Evolutionary conservation across 23 tunicate species (phyloP).

Genomic region (Diplosoma virens): DNA sequence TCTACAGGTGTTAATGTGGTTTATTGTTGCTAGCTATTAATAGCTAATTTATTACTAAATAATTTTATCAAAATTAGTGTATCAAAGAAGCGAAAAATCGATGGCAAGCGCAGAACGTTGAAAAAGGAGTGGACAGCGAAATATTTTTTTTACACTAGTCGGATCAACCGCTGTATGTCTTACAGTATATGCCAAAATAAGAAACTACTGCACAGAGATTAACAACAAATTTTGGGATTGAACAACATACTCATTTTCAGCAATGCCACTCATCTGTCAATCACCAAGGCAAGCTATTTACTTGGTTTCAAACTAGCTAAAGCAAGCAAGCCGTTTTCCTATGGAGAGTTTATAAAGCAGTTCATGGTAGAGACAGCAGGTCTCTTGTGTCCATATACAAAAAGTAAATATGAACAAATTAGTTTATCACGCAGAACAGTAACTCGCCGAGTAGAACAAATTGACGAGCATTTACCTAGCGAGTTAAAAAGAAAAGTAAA

Average conservation of each 20-base stretch:
- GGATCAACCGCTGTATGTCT: slow-evolving; percentile 21
- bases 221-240: slow-evolving; percentile 6
- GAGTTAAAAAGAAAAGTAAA: slow-evolving; percentile 11
- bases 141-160: slow-evolving; percentile 19
- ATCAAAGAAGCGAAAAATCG: slow-evolving; percentile 32
- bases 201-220: slow-evolving; percentile 14
- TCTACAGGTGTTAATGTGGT: no score
- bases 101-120: slow-evolving; percentile 15
- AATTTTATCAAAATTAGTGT: no score
- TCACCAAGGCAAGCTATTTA: slow-evolving; percentile 37
- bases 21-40: no score
- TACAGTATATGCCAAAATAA: no score
- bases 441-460: slow-evolving; percentile 14
- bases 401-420: slow-evolving; percentile 19
- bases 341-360: slow-evolving; percentile 25
- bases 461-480: slow-evolving; percentile 2
- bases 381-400: slow-evolving; percentile 4
- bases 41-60: no score
- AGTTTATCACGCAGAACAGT: slow-evolving; percentile 36
- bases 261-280: slow-evolving; percentile 7
- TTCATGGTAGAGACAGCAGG: slow-evolving; percentile 33
- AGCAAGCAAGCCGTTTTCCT: slow-evolving; percentile 37
- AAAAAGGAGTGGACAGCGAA: slow-evolving; percentile 34
- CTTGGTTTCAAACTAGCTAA: slow-evolving; percentile 29
- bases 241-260: neutral